Evolutionary conservation across 2,888 invertebrate genomes (phyloP).

Genomic region (Bugula neritina): DNA sequence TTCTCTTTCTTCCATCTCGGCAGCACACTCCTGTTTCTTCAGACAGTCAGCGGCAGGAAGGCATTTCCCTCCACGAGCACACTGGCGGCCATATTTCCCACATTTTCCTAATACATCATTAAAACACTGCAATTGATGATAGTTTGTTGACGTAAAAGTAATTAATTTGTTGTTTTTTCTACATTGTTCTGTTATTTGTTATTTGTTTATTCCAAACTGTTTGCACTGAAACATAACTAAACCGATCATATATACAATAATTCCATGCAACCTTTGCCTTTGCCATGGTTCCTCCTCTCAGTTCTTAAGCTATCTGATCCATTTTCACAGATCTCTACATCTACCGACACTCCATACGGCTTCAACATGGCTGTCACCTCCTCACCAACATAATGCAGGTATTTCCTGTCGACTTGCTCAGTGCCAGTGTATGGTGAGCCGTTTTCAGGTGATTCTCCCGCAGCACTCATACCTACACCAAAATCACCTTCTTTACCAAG

Average conservation of each 20-base stretch:
- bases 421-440: conserved; percentile 30
- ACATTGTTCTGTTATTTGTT: no score
- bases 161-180: no score
- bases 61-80: neutral
- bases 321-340: neutral
- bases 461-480: neutral
- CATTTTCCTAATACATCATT: no score
- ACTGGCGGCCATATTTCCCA: conserved; percentile 1
- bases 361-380: conserved; percentile 57
- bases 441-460: neutral
- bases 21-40: neutral
- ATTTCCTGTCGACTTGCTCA: conserved; percentile 34
- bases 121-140: no score
- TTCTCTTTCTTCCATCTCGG: no score
- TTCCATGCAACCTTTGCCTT: neutral
- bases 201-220: no score
- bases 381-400: conserved; percentile 55
- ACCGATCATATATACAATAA: no score
- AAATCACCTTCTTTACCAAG: neutral
- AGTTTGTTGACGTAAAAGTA: no score
- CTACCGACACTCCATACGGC: conserved; percentile 52
- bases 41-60: neutral
- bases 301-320: conserved; percentile 4
- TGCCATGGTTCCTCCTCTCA: neutral
- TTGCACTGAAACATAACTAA: no score